A percentile compares a stretch with the other conserved stretches of the same genome.
Evolutionary conservation across 1,140 invertebrate species (phyloP).

Genomic region (Chironomus striatipennis): DNA sequence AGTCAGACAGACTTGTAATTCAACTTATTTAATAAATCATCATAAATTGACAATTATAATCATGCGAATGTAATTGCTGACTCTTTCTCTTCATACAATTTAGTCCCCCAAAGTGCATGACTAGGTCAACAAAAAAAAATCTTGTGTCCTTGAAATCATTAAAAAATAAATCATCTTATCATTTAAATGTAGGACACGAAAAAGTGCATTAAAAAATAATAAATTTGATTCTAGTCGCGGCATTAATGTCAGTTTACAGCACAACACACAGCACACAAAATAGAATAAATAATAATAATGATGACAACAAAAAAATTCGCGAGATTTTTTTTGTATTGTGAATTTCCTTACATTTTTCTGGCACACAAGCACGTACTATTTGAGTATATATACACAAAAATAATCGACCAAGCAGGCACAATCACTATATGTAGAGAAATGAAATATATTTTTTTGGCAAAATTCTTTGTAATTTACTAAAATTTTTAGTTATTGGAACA

Average conservation of each 20-base stretch:
- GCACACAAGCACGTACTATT: neutral
- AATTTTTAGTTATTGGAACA: neutral
- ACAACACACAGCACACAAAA: no score
- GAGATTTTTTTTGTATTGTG: slow-evolving; percentile 2
- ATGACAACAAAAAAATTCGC: slow-evolving; percentile 7
- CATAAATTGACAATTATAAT: neutral
- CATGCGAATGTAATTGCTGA: neutral
- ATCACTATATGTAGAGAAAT: neutral
- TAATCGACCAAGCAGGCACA: neutral
- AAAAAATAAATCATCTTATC: neutral
- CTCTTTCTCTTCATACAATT: no score
- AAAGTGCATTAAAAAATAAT: neutral
- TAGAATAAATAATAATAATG: neutral
- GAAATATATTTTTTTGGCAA: neutral
- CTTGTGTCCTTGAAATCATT: neutral
- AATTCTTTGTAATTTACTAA: neutral
- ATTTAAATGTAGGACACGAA: neutral
- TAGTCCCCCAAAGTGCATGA: neutral
- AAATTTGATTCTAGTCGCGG: no score
- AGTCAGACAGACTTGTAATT: neutral
- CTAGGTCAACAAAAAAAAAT: neutral
- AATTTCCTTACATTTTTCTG: neutral
- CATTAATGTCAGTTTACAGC: no score
- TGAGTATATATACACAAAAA: neutral
- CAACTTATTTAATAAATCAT: slow-evolving; percentile 13